Conservation (phyloP, 2,888 invertebrate genomes). For the Drosophila affinis region DNA sequence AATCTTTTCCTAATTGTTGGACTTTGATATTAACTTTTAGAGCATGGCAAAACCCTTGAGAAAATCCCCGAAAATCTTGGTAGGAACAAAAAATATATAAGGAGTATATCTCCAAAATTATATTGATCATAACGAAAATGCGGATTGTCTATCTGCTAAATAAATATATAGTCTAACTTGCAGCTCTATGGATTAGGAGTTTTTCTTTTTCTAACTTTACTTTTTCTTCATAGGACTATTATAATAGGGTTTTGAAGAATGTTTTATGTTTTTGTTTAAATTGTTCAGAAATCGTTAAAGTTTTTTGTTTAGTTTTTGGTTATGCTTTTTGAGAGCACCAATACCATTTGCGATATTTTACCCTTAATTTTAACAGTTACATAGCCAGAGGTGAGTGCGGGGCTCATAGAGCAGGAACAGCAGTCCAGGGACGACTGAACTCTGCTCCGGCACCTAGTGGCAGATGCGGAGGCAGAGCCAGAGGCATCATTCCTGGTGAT, state of each 20-base stretch:
- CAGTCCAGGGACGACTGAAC: slow-evolving; percentile 34
- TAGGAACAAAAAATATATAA: not conserved
- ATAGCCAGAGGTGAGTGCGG: slow-evolving; percentile 68
- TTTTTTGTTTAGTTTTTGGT: slow-evolving; percentile 47
- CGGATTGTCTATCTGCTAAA: not conserved
- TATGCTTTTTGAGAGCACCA: slow-evolving; percentile 75
- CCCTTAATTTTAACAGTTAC: slow-evolving; percentile 81
- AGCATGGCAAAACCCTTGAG: too few relatives aligned
- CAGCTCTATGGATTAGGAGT: not conserved
- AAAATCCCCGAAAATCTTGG: not conserved
- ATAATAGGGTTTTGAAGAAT: not conserved
- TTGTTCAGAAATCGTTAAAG: slow-evolving; percentile 20
- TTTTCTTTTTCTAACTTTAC: slow-evolving; percentile 15
- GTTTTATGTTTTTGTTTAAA: not conserved
- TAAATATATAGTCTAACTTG: not conserved
- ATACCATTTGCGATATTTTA: slow-evolving; percentile 83
- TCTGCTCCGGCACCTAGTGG: slow-evolving; percentile 30
- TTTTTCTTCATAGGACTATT: not conserved
- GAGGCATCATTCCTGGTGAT: slow-evolving; percentile 36
- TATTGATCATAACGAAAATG: not conserved
- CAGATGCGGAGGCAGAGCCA: slow-evolving; percentile 27
- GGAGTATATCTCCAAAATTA: not conserved
- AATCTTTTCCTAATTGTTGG: too few relatives aligned
- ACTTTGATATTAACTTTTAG: too few relatives aligned
- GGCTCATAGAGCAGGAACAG: slow-evolving; percentile 24